phyloP scores from a whole-genome alignment of 2,888 invertebrate species.

The Lasioglossum leucozonium region DNA sequence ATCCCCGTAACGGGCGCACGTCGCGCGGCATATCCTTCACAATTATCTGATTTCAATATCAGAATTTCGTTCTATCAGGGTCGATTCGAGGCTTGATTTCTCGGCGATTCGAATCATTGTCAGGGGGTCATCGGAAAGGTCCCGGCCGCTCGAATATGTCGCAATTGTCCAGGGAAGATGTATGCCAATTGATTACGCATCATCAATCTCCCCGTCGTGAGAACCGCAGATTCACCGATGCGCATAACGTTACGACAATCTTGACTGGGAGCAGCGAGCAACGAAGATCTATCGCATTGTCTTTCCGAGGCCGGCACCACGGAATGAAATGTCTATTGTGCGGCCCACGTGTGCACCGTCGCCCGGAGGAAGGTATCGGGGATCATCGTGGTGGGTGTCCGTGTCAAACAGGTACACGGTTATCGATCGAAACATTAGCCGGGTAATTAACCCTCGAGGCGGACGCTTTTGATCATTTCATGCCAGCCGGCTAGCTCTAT shows the following conservation, averaged over 20 bases:
- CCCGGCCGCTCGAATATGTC: conserved; percentile 39
- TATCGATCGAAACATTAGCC: conserved; percentile 28
- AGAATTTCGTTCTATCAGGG: background rate
- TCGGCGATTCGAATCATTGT: conserved; percentile 37
- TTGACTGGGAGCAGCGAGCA: conserved; percentile 26
- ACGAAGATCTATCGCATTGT: conserved; percentile 60
- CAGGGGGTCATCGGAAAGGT: conserved; percentile 28
- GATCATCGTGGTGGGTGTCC: conserved; percentile 46
- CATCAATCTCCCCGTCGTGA: conserved; percentile 55
- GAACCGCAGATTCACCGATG: conserved; percentile 37
- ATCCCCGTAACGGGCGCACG: background rate
- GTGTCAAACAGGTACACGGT: conserved; percentile 37
- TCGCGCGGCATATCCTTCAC: background rate
- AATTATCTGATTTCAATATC: conserved; percentile 21
- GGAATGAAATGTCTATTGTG: conserved; percentile 42
- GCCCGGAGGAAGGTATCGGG: conserved; percentile 8
- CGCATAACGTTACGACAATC: conserved; percentile 46
- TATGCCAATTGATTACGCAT: conserved; percentile 54
- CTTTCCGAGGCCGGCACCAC: conserved; percentile 31
- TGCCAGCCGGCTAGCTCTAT: background rate
- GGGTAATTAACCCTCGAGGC: conserved; percentile 35
- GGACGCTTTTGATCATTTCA: background rate
- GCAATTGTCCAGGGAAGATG: conserved; percentile 52
- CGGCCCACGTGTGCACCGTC: conserved; percentile 37
- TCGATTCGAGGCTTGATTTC: conserved; percentile 20